Percentiles rank a stretch among this genome's conserved stretches.
Evolutionary conservation across 2,888 invertebrate species (phyloP).

Genomic region (Drosophila pseudotalamancana): DNA sequence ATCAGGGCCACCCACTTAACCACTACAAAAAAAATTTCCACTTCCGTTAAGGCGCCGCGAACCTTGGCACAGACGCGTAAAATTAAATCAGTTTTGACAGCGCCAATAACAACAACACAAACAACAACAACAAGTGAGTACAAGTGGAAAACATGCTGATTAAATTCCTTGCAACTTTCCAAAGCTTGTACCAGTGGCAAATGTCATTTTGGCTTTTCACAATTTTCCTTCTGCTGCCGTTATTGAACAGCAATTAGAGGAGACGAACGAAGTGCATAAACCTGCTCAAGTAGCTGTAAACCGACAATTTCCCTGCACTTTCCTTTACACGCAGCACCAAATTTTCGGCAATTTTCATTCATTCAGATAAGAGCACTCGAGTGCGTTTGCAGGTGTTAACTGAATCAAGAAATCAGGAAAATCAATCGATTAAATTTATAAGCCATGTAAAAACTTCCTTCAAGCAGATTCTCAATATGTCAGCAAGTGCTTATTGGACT

Average conservation of each 20-base stretch:
- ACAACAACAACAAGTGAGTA: constrained; percentile 21
- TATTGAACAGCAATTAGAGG: constrained; percentile 66
- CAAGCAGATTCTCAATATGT: no score
- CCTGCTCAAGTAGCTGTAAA: constrained; percentile 63
- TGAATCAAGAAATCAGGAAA: constrained; percentile 11
- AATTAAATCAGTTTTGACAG: constrained; percentile 52
- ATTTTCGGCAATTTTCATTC: constrained; percentile 13
- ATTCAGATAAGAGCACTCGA: constrained; percentile 14
- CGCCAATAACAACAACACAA: constrained; percentile 29
- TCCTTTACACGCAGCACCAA: neutral
- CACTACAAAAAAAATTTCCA: constrained; percentile 49
- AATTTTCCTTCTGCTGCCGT: constrained; percentile 16
- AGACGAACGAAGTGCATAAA: constrained; percentile 56
- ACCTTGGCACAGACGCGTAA: constrained; percentile 35
- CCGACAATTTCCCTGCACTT: constrained; percentile 2
- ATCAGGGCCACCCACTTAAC: constrained; percentile 30
- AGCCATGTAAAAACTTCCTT: no score
- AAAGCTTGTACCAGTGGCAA: neutral
- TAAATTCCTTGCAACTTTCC: constrained; percentile 31
- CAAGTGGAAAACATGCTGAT: constrained; percentile 25
- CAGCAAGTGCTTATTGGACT: no score
- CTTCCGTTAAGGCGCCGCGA: constrained; percentile 45
- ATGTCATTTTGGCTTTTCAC: constrained; percentile 20
- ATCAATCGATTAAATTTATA: no score
- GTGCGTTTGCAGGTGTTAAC: constrained; percentile 15